These are phyloP conservation scores for Triplophysa rosa DNA, from an alignment of 2,113 vertebrate genomes.

Conservation along the genomic window DNA sequence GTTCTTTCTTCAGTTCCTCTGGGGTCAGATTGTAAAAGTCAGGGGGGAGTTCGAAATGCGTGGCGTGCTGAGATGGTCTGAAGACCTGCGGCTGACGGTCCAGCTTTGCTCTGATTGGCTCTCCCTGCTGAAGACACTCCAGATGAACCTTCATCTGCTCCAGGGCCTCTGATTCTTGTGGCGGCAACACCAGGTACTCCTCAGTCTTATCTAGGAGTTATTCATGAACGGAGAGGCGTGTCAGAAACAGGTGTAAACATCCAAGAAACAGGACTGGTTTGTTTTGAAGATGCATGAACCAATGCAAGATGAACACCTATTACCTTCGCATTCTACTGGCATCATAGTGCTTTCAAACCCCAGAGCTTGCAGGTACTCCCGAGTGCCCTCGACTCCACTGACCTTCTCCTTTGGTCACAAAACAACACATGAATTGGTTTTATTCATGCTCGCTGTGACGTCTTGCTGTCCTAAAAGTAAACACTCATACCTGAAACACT, in stretches of 20 bases:
- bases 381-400: slow-evolving; percentile 80
- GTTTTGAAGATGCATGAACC: too few species aligned
- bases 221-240: background rate
- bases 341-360: slow-evolving; percentile 81
- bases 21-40: slow-evolving; percentile 89
- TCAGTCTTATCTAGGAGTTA: slow-evolving; percentile 74
- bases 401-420: slow-evolving; percentile 84
- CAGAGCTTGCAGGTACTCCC: slow-evolving; percentile 85
- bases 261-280: too few species aligned
- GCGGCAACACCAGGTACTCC: slow-evolving; percentile 84
- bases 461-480: background rate
- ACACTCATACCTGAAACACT: slow-evolving; percentile 85
- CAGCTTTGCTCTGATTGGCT: slow-evolving; percentile 83
- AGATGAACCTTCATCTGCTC: slow-evolving; percentile 75
- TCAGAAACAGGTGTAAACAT: background rate
- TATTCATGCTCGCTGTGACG: background rate
- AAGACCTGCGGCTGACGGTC: slow-evolving; percentile 81
- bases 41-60: slow-evolving; percentile 81
- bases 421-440: background rate
- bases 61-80: slow-evolving; percentile 76
- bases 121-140: slow-evolving; percentile 77
- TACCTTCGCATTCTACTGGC: slow-evolving; percentile 82
- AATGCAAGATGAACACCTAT: slow-evolving; percentile 10
- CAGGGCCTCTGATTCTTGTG: slow-evolving; percentile 68
- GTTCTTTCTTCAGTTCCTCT: slow-evolving; percentile 86